Evolutionary conservation across 2,888 invertebrate species (phyloP).

Genomic region (Ochropacha duplaris): DNA sequence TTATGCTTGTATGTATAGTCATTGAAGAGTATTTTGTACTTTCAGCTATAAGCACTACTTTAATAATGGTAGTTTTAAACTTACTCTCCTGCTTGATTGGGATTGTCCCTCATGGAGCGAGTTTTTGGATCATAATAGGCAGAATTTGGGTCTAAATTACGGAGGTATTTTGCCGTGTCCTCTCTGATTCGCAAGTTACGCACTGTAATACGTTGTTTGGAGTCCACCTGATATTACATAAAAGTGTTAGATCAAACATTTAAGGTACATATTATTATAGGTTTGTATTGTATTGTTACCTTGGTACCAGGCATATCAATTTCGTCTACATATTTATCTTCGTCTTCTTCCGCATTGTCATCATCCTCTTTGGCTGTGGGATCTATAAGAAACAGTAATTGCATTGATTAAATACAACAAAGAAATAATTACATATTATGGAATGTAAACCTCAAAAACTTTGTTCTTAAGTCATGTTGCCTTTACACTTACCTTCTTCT

Average conservation of each 20-base stretch:
- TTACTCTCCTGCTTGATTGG: constrained; percentile 87
- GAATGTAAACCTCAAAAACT: too few species aligned
- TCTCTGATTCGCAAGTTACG: constrained; percentile 98
- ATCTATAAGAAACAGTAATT: constrained; percentile 49
- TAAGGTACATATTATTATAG: too few species aligned
- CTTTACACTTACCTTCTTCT: constrained; percentile 77
- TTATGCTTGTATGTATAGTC: too few species aligned
- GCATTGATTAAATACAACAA: too few species aligned
- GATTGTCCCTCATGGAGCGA: constrained; percentile 98
- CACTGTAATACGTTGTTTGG: constrained; percentile 99
- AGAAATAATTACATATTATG: too few species aligned
- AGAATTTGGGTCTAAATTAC: constrained; percentile 98
- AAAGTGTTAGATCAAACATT: constrained; percentile 4
- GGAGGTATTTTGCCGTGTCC: constrained; percentile 98
- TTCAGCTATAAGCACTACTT: too few species aligned
- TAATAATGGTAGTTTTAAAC: constrained; percentile 30
- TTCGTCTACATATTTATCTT: constrained; percentile 96
- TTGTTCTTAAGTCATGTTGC: background rate
- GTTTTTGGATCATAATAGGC: constrained; percentile 99
- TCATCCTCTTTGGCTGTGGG: constrained; percentile 86
- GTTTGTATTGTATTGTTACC: constrained; percentile 55
- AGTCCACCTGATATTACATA: constrained; percentile 87
- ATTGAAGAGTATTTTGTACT: too few species aligned
- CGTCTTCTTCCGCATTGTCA: constrained; percentile 92
- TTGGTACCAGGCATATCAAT: constrained; percentile 99